These are phyloP conservation scores for Melanerpes aurifrons DNA, from an alignment of 2,113 vertebrate genomes.

Conservation along the genomic window DNA sequence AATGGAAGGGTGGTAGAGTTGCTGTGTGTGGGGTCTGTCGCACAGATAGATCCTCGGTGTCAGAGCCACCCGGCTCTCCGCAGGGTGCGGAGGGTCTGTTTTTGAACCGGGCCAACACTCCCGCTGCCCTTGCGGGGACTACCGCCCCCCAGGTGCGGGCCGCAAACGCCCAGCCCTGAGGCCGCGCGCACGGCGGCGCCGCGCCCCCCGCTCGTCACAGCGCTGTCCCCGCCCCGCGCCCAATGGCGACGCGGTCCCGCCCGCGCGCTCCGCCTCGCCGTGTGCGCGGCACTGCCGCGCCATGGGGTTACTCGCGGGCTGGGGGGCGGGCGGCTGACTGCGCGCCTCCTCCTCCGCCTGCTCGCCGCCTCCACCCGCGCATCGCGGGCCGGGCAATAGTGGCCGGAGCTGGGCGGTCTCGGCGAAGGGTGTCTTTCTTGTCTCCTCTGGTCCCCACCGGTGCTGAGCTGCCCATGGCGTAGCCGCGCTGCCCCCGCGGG, in stretches of 20 bases:
- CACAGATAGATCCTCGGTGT: too few relatives aligned
- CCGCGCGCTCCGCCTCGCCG: conserved; percentile 15
- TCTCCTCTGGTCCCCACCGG: not conserved
- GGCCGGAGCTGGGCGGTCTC: not conserved
- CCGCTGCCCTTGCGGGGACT: not conserved
- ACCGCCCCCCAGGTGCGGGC: not conserved
- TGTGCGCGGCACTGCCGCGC: not conserved
- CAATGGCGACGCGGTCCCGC: not conserved
- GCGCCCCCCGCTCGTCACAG: not conserved
- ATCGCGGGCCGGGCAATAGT: not conserved
- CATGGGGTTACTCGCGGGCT: conserved; percentile 48
- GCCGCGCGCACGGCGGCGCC: not conserved
- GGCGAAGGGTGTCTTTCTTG: not conserved
- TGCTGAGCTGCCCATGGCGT: not conserved
- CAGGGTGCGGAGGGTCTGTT: not conserved
- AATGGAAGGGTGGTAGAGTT: not conserved
- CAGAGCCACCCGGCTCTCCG: too few relatives aligned
- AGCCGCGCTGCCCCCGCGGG: not conserved
- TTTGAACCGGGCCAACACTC: not conserved
- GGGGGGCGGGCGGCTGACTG: conserved; percentile 17
- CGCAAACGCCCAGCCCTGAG: not conserved
- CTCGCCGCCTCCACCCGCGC: not conserved
- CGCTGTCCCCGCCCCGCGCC: not conserved
- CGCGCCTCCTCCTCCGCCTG: not conserved
- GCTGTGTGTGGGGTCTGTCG: too few relatives aligned